These are phyloP conservation scores for pig (Sus scrofa) DNA, from an alignment of 2,113 vertebrate genomes.

Conservation along the genomic window DNA sequence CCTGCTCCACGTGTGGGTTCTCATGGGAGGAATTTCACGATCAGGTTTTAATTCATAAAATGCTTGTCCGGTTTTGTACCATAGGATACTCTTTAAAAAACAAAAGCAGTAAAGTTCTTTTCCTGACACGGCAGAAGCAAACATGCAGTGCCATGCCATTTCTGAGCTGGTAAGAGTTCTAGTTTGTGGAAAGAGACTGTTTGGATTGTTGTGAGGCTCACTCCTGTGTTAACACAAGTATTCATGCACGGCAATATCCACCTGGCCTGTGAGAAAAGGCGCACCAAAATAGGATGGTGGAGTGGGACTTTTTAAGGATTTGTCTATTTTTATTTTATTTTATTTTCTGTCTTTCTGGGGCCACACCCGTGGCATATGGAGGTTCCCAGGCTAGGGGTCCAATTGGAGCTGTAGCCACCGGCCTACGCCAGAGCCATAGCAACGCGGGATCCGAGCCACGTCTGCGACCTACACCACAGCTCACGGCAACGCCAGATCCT, in stretches of 20 bases:
- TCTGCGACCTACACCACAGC: too few species aligned
- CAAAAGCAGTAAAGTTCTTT: not conserved
- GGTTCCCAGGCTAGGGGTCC: too few species aligned
- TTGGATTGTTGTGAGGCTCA: not conserved
- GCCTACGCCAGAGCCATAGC: too few species aligned
- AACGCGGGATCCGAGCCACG: too few species aligned
- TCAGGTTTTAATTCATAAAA: slow-evolving; percentile 7
- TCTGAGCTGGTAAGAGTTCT: not conserved
- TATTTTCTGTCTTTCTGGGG: too few species aligned
- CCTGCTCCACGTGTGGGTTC: not conserved
- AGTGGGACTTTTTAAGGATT: not conserved
- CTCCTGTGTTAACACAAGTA: not conserved
- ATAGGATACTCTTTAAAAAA: not conserved
- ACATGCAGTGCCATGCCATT: not conserved
- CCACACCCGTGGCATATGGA: too few species aligned
- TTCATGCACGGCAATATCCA: not conserved
- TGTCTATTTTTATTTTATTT: not conserved
- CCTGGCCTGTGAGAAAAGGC: not conserved
- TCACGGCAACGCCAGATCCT: too few species aligned
- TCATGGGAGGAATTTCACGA: not conserved
- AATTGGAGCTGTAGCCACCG: too few species aligned
- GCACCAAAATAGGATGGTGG: not conserved
- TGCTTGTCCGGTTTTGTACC: not conserved
- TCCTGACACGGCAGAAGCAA: not conserved
- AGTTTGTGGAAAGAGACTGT: not conserved